A percentile compares a stretch with the other conserved stretches of the same genome.
Evolutionary conservation across 2,113 vertebrate species (phyloP).

Genomic region (Poeciliopsis retropinna): DNA sequence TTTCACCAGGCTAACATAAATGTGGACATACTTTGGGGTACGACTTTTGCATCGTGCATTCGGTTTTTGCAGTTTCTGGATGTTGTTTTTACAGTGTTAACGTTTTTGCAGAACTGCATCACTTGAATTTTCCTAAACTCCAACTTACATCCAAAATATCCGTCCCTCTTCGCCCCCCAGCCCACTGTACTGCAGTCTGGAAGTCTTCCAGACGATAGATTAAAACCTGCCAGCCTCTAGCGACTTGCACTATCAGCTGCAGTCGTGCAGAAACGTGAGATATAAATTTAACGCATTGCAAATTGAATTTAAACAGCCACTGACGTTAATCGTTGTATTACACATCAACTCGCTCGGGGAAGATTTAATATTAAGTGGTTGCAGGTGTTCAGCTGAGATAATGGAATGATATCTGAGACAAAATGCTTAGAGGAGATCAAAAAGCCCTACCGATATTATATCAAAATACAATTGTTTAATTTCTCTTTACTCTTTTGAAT

Average conservation of each 20-base stretch:
- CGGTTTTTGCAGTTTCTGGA: background rate
- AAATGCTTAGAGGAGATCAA: slow-evolving; percentile 20
- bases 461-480: background rate
- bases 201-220: slow-evolving; percentile 5
- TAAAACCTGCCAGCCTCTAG: slow-evolving; percentile 15
- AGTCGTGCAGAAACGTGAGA: slow-evolving; percentile 13
- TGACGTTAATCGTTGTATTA: slow-evolving; percentile 61
- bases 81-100: background rate
- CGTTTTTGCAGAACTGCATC: background rate
- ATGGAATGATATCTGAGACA: slow-evolving; percentile 50
- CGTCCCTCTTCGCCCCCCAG: no score
- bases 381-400: slow-evolving; percentile 53
- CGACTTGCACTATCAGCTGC: slow-evolving; percentile 24
- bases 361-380: slow-evolving; percentile 52
- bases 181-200: background rate
- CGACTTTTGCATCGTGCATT: no score
- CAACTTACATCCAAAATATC: no score
- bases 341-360: slow-evolving; percentile 23
- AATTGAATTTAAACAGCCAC: slow-evolving; percentile 37
- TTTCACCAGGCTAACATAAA: no score
- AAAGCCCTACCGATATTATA: background rate
- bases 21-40: no score
- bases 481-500: background rate
- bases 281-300: slow-evolving; percentile 38
- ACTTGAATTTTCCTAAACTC: no score